Evolutionary conservation across 2,797 vertebrate species (phyloP).

Genomic region (Hyperoplus immaculatus): DNA sequence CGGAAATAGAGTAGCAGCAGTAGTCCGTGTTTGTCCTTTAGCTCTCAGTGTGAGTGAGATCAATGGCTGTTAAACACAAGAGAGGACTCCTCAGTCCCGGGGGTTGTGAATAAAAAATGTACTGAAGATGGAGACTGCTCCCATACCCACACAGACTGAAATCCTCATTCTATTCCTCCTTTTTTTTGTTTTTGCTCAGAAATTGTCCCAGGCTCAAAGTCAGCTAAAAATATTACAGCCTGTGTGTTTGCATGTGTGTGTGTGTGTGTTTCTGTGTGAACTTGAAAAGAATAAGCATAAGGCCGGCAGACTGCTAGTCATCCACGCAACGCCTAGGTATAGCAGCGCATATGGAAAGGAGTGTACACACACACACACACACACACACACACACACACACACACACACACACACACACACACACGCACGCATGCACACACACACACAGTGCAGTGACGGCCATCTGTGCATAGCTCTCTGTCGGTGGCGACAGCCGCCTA

Average conservation of each 20-base stretch:
- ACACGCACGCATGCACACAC: constrained; percentile 27
- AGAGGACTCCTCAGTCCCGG: constrained; percentile 33
- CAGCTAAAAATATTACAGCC: constrained; percentile 55
- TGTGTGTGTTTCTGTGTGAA: constrained; percentile 24
- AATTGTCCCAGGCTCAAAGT: constrained; percentile 30
- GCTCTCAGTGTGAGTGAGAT: constrained; percentile 69
- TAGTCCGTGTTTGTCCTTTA: constrained; percentile 73
- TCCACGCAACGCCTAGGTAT: constrained; percentile 50
- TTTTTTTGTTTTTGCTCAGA: constrained; percentile 12
- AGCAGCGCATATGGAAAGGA: constrained; percentile 58
- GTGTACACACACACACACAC: constrained; percentile 27
- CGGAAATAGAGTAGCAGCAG: constrained; percentile 22
- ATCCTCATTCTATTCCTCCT: not conserved
- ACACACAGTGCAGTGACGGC: constrained; percentile 34
- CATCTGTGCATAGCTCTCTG: constrained; percentile 55
- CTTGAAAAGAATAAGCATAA: constrained; percentile 53
- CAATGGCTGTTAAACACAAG: constrained; percentile 72
- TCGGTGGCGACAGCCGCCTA: constrained; percentile 46
- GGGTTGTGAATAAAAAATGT: not conserved
- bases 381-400: constrained; percentile 31
- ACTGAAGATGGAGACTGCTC: not conserved
- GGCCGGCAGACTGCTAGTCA: constrained; percentile 52
- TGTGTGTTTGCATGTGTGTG: constrained; percentile 24
- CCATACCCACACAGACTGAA: not conserved
- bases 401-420: constrained; percentile 27